A percentile compares a stretch with the other conserved stretches of the same genome.
These are phyloP conservation scores for Timandra comae DNA, from an alignment of 2,888 invertebrate species.

Conservation along the genomic window DNA sequence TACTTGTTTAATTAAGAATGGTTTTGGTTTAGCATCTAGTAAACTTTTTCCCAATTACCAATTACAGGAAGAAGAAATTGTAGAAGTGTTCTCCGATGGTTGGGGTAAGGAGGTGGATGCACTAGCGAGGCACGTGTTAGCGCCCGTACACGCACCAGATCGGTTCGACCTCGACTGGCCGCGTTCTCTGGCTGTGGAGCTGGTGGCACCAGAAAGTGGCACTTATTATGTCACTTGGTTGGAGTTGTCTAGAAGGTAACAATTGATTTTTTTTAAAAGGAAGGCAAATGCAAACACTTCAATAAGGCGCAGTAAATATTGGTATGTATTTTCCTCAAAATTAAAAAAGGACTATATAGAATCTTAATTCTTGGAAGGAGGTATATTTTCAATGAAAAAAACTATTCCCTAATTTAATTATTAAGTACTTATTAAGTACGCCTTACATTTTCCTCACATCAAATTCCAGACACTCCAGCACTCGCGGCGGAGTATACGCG, in stretches of 20 bases:
- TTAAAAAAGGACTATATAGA: too few relatives aligned
- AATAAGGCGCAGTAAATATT: too few relatives aligned
- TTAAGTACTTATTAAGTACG: background rate
- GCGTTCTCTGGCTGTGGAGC: conserved; percentile 86
- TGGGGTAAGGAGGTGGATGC: conserved; percentile 78
- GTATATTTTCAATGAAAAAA: too few relatives aligned
- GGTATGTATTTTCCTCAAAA: too few relatives aligned
- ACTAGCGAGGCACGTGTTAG: conserved; percentile 74
- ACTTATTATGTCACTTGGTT: conserved; percentile 88
- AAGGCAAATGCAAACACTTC: too few relatives aligned
- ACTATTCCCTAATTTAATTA: too few relatives aligned
- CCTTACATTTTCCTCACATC: background rate
- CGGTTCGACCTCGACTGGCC: conserved; percentile 79
- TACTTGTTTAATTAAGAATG: too few relatives aligned
- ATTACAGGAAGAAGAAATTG: conserved; percentile 79
- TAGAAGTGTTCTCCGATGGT: conserved; percentile 90
- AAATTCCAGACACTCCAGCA: conserved; percentile 66
- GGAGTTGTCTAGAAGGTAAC: conserved; percentile 81
- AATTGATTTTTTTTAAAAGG: too few relatives aligned
- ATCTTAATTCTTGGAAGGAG: too few relatives aligned
- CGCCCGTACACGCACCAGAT: conserved; percentile 75
- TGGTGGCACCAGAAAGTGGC: conserved; percentile 84
- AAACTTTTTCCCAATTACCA: too few relatives aligned
- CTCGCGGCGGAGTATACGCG: conserved; percentile 74
- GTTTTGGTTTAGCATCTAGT: too few relatives aligned